Evolutionary conservation across 2,113 vertebrate species (phyloP).

Genomic region (Erythrocebus patas): DNA sequence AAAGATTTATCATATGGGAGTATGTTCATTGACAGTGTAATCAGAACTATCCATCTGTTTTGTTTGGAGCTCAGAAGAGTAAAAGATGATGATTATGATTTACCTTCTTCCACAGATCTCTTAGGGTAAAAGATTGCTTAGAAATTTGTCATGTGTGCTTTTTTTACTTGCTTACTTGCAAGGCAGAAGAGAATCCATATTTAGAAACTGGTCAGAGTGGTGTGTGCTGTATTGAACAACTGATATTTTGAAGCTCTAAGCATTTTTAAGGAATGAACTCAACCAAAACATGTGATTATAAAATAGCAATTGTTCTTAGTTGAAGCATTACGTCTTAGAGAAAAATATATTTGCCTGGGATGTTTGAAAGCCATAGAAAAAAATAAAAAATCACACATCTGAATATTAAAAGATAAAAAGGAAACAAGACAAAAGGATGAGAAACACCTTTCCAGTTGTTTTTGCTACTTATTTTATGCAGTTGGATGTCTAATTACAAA

Average conservation of each 20-base stretch:
- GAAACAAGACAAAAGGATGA: background rate
- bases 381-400: background rate
- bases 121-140: slow-evolving; percentile 44
- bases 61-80: slow-evolving; percentile 6
- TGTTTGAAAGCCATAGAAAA: background rate
- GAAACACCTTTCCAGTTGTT: background rate
- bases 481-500: slow-evolving; percentile 45
- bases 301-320: background rate
- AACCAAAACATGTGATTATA: slow-evolving; percentile 21
- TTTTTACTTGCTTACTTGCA: background rate
- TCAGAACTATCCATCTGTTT: background rate
- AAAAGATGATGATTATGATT: background rate
- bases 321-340: background rate
- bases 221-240: background rate
- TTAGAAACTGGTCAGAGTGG: background rate
- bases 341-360: background rate
- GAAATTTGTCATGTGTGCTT: background rate
- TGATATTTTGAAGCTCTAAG: slow-evolving; percentile 27
- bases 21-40: background rate
- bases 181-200: slow-evolving; percentile 14
- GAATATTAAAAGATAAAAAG: background rate
- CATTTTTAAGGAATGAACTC: background rate
- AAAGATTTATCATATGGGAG: background rate
- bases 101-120: background rate
- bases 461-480: slow-evolving; percentile 60